Evolutionary conservation across 2,888 invertebrate genomes (phyloP).

Genomic region (Epinotia bilunana): DNA sequence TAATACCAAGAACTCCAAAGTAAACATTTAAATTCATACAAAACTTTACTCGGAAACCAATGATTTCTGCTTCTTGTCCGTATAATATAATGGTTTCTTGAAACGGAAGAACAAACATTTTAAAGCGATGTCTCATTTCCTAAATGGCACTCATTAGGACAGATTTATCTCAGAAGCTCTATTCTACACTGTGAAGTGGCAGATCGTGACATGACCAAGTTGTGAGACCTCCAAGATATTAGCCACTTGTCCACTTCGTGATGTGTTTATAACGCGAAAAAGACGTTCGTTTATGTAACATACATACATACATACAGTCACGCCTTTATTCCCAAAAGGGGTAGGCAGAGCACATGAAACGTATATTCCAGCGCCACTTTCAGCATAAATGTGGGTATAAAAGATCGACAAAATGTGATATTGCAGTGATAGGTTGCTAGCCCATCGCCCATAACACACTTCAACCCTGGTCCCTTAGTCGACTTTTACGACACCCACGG

Average conservation of each 20-base stretch:
- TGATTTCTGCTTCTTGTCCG: not conserved
- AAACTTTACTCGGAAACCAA: constrained; percentile 20
- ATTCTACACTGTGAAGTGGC: not conserved
- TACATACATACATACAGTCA: too few species aligned
- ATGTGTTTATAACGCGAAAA: too few species aligned
- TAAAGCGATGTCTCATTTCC: constrained; percentile 28
- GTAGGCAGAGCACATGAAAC: too few species aligned
- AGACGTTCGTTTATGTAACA: too few species aligned
- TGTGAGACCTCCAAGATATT: not conserved
- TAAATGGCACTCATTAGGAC: constrained; percentile 21
- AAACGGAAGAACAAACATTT: constrained; percentile 29
- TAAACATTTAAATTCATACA: not conserved
- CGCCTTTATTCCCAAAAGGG: too few species aligned
- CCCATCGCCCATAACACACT: too few species aligned
- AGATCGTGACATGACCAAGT: not conserved
- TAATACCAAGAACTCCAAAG: not conserved
- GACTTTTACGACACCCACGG: too few species aligned
- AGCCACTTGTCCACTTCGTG: not conserved
- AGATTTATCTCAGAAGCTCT: not conserved
- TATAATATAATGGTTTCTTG: constrained; percentile 16
- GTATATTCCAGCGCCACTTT: too few species aligned
- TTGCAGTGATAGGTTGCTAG: too few species aligned
- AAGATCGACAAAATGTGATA: too few species aligned
- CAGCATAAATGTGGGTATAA: too few species aligned
- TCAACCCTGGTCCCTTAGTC: too few species aligned